These are phyloP conservation scores for Rhorus exstirpatorius DNA, from an alignment of 2,888 invertebrate species.

Conservation along the genomic window DNA sequence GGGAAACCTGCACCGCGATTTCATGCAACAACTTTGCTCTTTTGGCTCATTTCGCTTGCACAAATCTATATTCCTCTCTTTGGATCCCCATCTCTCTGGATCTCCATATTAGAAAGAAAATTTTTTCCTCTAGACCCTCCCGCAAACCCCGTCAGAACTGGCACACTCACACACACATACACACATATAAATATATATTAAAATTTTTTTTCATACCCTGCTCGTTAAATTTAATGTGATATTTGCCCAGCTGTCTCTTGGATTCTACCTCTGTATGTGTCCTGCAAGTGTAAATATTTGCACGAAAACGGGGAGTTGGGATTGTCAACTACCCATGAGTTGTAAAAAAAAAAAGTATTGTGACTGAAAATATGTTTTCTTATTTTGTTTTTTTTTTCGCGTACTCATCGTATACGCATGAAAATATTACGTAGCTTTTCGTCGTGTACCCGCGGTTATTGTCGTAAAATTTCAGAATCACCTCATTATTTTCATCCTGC, in stretches of 20 bases:
- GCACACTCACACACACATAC: background rate
- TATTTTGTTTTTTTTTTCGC: no score
- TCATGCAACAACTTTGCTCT: slow-evolving; percentile 13
- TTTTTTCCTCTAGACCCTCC: background rate
- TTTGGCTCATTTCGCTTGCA: slow-evolving; percentile 1
- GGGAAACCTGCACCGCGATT: slow-evolving; percentile 20
- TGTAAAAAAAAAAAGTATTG: no score
- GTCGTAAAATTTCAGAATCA: no score
- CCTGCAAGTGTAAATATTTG: slow-evolving; percentile 11
- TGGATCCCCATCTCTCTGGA: background rate
- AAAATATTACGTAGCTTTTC: no score
- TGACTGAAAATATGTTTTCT: no score
- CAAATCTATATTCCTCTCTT: background rate
- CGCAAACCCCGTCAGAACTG: no score
- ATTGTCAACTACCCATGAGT: no score
- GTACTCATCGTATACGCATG: no score
- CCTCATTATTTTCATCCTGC: no score
- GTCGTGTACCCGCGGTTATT: no score
- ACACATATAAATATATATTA: background rate
- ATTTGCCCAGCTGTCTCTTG: slow-evolving; percentile 14
- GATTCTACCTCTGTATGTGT: no score
- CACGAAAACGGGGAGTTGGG: no score
- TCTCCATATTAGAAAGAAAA: background rate
- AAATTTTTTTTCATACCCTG: slow-evolving; percentile 10
- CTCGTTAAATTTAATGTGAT: slow-evolving; percentile 43